Conservation (phyloP, 1,140 invertebrate genomes). For the Drosophila tsacasi region DNA sequence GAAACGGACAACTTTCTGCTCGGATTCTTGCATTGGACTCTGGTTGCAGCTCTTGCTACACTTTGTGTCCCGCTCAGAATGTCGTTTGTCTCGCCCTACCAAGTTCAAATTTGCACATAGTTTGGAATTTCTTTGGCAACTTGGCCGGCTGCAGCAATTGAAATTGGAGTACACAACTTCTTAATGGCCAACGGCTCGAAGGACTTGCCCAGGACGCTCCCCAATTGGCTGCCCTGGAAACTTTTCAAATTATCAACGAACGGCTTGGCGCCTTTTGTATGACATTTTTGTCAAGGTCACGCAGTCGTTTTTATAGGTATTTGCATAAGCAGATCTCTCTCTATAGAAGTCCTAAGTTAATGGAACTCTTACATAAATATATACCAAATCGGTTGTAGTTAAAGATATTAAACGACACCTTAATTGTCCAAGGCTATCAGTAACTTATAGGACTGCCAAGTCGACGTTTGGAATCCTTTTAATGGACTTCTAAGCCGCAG, state of each 20-base stretch:
- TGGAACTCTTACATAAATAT: neutral
- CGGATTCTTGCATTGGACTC: conserved; percentile 34
- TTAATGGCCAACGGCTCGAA: conserved; percentile 69
- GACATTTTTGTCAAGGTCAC: conserved; percentile 27
- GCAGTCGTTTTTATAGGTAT: neutral
- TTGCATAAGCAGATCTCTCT: too few species aligned
- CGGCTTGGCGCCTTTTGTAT: conserved; percentile 15
- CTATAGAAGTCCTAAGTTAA: neutral
- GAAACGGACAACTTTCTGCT: conserved; percentile 32
- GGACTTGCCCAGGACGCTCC: conserved; percentile 39
- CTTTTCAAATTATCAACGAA: conserved; percentile 64
- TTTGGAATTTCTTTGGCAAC: conserved; percentile 71
- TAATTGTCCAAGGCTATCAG: neutral
- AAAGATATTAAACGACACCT: neutral
- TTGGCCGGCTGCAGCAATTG: conserved; percentile 55
- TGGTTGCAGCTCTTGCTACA: conserved; percentile 25
- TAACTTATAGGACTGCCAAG: neutral
- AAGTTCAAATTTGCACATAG: conserved; percentile 67
- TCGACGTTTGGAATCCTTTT: conserved; percentile 12
- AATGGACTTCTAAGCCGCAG: conserved; percentile 27
- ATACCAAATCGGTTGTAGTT: neutral
- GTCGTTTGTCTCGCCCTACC: conserved; percentile 39
- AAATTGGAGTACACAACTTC: conserved; percentile 77
- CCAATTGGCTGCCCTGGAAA: conserved; percentile 47
- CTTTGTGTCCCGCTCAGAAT: conserved; percentile 9